Percentiles rank a stretch among this genome's conserved stretches.
These are phyloP conservation scores for Drosophila pachea DNA, from an alignment of 1,140 invertebrate genomes.

Conservation along the genomic window DNA sequence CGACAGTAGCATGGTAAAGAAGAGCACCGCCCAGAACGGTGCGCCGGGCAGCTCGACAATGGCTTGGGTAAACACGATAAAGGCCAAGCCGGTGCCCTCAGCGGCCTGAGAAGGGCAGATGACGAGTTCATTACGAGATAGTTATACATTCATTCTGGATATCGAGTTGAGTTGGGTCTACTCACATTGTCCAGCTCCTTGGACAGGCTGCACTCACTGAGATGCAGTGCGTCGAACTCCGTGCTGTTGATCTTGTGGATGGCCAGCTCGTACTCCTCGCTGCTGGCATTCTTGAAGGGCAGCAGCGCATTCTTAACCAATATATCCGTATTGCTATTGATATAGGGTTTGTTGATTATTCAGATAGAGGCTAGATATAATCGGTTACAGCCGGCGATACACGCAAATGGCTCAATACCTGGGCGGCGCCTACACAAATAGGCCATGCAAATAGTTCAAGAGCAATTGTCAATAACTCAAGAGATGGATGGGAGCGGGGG, in stretches of 20 bases:
- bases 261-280: conserved; percentile 80
- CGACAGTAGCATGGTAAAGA: conserved; percentile 95
- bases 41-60: conserved; percentile 93
- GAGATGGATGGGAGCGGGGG: too few species aligned
- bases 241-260: conserved; percentile 79
- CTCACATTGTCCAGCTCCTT: conserved; percentile 87
- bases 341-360: neutral
- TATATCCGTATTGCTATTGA: conserved; percentile 81
- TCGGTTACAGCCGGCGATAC: conserved; percentile 47
- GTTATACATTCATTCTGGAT: too few species aligned
- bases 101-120: conserved; percentile 83
- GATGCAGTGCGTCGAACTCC: conserved; percentile 79
- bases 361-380: conserved; percentile 22
- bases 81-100: conserved; percentile 95
- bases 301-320: conserved; percentile 80
- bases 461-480: conserved; percentile 46
- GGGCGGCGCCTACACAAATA: conserved; percentile 14
- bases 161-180: conserved; percentile 16
- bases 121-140: too few species aligned
- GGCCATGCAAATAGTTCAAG: conserved; percentile 42
- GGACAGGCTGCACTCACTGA: conserved; percentile 84
- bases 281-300: conserved; percentile 80
- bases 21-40: conserved; percentile 95
- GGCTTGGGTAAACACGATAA: conserved; percentile 95
- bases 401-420: conserved; percentile 49